Evolutionary conservation across 2,113 vertebrate species (phyloP), one percentile per base, ranked within the genome.

Genomic region (Daubentonia madagascariensis): DNA sequence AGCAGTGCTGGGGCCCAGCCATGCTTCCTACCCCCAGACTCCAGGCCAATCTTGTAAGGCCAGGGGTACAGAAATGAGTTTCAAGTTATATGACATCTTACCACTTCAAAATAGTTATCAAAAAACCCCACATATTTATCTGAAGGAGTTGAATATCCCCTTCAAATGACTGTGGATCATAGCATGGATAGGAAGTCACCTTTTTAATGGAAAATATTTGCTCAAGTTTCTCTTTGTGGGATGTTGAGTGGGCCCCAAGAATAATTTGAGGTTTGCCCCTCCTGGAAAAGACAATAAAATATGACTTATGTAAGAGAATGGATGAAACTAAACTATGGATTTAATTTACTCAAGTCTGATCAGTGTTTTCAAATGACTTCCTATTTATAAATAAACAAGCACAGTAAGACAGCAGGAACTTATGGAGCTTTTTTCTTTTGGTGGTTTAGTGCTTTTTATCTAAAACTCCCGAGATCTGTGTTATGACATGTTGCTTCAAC

Each of bases 121-220:
- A 37, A 61, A 35, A 48, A 68, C 12, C 16, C 8, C 28, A n/a
- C 50, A 10, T 91, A 20, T 57, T 40, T 98, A 98, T 98, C 98
- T 98, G 79, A 48, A 99, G 59, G 52, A 98, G 97, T 98, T 98
- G 98, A 85, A 98, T 83, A 93, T 98, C 98, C 0, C 98, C 92
- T 97, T 98, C 92, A 0, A 6, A 48, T 20, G 0, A 1, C 0
- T 0, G 0, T 0, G 0, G 0, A 10, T 11, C 0, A 12, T 95
- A 98, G 72, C 16, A 30, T 1, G 95, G 96, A 30, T 97, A 3
- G 57, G 0, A 7, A 96, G 97, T 50, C 0, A 0, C 0, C 28
- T 92, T 97, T 59, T 14, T 32, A 94, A 98, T 85, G n/a, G 0
- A 0, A 85, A 98, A 96, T 54, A 0, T 0, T 94, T 98, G 98